These are phyloP conservation scores for Dicrurus megarhynchus DNA, from an alignment of 2,113 vertebrate species.

Conservation along the genomic window DNA sequence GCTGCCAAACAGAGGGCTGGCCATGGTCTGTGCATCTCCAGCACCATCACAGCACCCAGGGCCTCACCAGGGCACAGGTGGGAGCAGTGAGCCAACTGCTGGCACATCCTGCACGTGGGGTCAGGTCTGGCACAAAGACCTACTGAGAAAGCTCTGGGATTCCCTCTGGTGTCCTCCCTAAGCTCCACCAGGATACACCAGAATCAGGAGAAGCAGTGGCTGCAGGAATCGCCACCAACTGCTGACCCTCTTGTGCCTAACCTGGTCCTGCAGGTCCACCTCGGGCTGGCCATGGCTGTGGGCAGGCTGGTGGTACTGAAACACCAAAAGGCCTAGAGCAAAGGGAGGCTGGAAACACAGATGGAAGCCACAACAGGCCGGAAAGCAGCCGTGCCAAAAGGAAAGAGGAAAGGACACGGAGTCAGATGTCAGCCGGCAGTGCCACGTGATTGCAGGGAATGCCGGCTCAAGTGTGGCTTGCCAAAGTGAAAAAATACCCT, in stretches of 20 bases:
- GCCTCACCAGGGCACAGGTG: neutral
- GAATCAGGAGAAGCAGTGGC: neutral
- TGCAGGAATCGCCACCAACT: neutral
- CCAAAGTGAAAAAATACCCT: neutral
- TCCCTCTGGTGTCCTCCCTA: neutral
- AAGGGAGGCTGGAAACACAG: neutral
- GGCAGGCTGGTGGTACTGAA: neutral
- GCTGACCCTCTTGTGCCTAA: neutral
- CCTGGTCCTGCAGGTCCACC: neutral
- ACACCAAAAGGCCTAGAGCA: neutral
- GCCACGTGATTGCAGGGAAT: neutral
- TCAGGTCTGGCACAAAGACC: neutral
- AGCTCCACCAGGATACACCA: neutral
- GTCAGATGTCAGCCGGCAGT: neutral
- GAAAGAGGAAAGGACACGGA: neutral
- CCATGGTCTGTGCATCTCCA: neutral
- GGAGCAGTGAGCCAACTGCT: neutral
- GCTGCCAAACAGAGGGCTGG: neutral
- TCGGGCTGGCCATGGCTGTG: rapidly evolving
- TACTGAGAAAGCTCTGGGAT: neutral
- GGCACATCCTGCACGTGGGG: neutral
- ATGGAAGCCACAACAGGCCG: neutral
- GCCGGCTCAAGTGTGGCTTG: neutral
- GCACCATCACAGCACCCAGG: neutral
- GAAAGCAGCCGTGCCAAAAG: neutral